Conservation (phyloP, 1,140 invertebrate species). For the Drosophila obscura region DNA sequence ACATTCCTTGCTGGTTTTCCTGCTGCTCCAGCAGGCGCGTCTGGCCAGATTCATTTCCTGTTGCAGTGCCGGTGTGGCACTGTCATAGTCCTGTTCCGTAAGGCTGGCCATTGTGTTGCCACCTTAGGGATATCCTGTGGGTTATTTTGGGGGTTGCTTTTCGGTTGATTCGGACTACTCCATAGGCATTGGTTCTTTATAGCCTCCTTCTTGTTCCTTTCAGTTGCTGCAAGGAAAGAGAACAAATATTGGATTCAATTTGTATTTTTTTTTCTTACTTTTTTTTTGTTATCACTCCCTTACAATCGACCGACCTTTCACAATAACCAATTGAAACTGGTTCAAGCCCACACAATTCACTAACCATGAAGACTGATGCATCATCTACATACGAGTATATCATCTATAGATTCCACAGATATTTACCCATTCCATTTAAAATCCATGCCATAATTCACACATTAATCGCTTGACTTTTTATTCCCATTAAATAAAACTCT, state of each 20-base stretch:
- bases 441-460: conserved; percentile 24
- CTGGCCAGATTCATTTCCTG: conserved; percentile 80
- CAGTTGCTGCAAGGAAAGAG: conserved; percentile 24
- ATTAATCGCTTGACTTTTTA: conserved; percentile 22
- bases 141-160: conserved; percentile 5
- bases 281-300: conserved; percentile 26
- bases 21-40: conserved; percentile 72
- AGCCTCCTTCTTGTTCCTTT: not conserved
- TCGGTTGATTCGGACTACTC: no score
- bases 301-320: conserved; percentile 74
- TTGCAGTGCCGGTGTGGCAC: conserved; percentile 67
- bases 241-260: conserved; percentile 20
- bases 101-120: conserved; percentile 53
- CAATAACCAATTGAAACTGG: conserved; percentile 82
- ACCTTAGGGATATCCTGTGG: not conserved
- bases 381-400: not conserved
- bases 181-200: no score
- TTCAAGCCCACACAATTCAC: conserved; percentile 54
- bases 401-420: not conserved
- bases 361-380: conserved; percentile 51
- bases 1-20: conserved; percentile 1
- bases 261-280: conserved; percentile 9
- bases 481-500: conserved; percentile 5
- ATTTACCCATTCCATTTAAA: not conserved
- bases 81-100: conserved; percentile 76